Base-by-base conservation (phyloP, 1,140 invertebrate genomes). In the Archegozetes longisetosus region DNA sequence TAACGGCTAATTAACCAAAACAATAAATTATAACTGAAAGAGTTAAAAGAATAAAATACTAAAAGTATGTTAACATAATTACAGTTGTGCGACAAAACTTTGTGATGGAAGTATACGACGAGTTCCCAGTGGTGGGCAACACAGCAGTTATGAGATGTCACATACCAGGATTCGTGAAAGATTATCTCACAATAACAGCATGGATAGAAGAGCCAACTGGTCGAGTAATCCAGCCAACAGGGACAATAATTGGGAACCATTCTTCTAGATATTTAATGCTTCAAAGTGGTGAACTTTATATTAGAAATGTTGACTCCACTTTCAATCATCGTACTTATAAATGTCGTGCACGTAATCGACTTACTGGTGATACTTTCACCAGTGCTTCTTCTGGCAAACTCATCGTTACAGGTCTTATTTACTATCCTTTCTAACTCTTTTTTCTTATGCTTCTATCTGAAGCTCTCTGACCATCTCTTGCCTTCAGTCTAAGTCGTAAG, bases 131-230 rank as follows among this genome's bases (percentile, higher is more conserved):
- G 55, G 52, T 64, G 14, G 69, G 69, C 17, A 68, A 68, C 55
- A 74, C 72, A 0, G 72, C 71, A 22, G 68, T 73, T 2, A 69
- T 74, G 50, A 65, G 64, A 40, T 74, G 73, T 60, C 62, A 65
- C 28, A 70, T 74, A 29, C 86, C 87, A n/a, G 86, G 84, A 22
- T 88, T 88, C 74, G 85, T 88, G 54, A 80, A 81, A 52, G 85
- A 89, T 75, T 84, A 88, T 72, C 81, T 89, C 61, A 81, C 84
- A 64, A 81, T 88, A 60, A 77, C 81, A 55, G 83, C 84, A 68
- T 89, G 86, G 86, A 53, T 64, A 27, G 59, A 61, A 27, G 49
- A 64, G 13, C 53, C 53, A 25, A 61, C 22, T 6, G 32, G 24
- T 2, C 1, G 46, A 22, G 49, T 52, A 6, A 58, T 58, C 20